Base-by-base conservation (phyloP, 2,888 invertebrate species). In the Venustoraphidia nigricollis region DNA sequence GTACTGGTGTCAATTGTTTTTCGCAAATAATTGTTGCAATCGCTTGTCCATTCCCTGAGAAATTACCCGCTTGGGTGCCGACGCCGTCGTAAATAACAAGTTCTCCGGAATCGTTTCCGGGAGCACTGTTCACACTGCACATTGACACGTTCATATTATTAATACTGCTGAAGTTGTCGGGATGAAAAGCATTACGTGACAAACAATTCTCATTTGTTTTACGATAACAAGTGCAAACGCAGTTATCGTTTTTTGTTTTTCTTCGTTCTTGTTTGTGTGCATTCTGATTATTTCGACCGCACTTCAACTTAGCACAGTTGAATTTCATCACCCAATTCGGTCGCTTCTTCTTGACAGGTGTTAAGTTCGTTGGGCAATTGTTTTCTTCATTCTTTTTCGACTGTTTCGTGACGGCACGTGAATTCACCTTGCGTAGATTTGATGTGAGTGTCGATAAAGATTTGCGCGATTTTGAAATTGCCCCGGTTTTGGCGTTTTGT, bases 321-420 rank as follows among this genome's bases (percentile, higher is more conserved):
- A 66, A 64, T 53, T 62, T 64, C 55, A 65, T 58, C 35, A 60
- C 58, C 66, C 66, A 67, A 56, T 64, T 66, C 9, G 63, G 60
- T 11, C 62, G 61, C 53, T 64, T 66, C 50, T 64, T 63, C 34
- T 55, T 47, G 27, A 45, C 35, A 36, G 17, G 27, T 6, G 27
- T 27, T 6, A 6, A 27, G 27, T 27, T 27, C 27, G 27, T 27
- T 27, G 27, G 5, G 27, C 27, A 27, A 27, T 27, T 27, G 27
- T 27, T 27, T 27, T 27, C 27, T 27, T 27, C 27, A 27, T 27
- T 27, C 27, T 27, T 27, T 27, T 27, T 27, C 27, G 27, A 27
- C 27, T 27, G 27, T 27, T 27, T 27, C 3, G 27, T 27, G 5
- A 27, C 27, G 27, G 27, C 27, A 6, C 27, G 27, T 6, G 27